Percentiles rank a stretch among this genome's conserved stretches.
Evolutionary conservation across 2,888 invertebrate genomes (phyloP).

Genomic region (Sympetrum striolatum): DNA sequence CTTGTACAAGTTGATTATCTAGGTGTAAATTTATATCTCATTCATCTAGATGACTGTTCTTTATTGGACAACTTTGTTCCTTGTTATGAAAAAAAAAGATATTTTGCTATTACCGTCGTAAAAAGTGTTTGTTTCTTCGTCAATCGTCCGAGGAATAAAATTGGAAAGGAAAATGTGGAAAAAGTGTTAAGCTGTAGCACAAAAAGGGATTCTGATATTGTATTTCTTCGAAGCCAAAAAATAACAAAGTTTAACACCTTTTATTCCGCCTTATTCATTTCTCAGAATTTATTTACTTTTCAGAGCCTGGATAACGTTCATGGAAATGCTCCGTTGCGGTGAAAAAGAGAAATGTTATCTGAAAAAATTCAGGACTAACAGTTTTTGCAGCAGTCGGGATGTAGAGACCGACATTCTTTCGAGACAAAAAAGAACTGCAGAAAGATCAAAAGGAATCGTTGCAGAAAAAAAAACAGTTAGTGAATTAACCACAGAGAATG

Average conservation of each 20-base stretch:
- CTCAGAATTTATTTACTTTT: not conserved
- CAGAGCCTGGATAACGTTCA: not conserved
- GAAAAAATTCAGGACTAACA: not conserved
- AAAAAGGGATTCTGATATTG: not conserved
- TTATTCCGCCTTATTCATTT: not conserved
- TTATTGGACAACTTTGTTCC: not conserved
- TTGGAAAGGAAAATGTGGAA: not conserved
- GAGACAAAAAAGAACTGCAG: too few relatives aligned
- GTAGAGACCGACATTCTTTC: not conserved
- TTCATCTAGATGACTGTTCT: slow-evolving; percentile 9
- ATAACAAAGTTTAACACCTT: not conserved
- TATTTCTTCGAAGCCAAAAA: not conserved
- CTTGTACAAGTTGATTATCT: not conserved
- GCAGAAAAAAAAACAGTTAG: not conserved
- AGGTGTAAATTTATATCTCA: slow-evolving; percentile 16
- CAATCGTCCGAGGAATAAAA: not conserved
- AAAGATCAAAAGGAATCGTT: not conserved
- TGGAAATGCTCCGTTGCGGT: not conserved
- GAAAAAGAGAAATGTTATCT: not conserved
- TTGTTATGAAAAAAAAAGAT: slow-evolving; percentile 7
- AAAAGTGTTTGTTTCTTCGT: not conserved
- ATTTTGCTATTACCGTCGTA: slow-evolving; percentile 3
- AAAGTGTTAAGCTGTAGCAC: not conserved
- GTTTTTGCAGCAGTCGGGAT: not conserved
- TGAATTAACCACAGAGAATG: not conserved